These are phyloP conservation scores for Hoplodrina blanda DNA, from an alignment of 2,888 invertebrate genomes.

Conservation along the genomic window DNA sequence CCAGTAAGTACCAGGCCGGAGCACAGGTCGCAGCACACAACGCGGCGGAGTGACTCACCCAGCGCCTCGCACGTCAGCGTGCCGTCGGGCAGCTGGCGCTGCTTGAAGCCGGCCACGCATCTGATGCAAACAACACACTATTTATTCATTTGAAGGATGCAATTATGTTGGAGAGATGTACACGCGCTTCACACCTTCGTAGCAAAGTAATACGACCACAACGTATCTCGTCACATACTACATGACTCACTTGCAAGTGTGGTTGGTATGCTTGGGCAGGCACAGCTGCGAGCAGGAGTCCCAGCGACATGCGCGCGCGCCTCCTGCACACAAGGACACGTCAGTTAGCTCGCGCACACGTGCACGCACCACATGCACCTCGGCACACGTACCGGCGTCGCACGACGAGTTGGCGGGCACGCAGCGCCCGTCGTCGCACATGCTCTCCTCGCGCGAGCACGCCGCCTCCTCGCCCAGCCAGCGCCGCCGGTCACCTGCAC, in stretches of 20 bases:
- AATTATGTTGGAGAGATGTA: no score
- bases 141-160: neutral
- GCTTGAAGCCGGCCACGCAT: conserved; percentile 92
- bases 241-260: conserved; percentile 84
- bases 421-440: conserved; percentile 82
- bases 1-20: no score
- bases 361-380: neutral
- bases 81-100: conserved; percentile 82
- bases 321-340: conserved; percentile 51
- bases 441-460: conserved; percentile 74
- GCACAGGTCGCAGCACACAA: no score
- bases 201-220: no score
- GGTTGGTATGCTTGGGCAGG: conserved; percentile 86
- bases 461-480: conserved; percentile 63
- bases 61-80: conserved; percentile 88
- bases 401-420: conserved; percentile 72
- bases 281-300: conserved; percentile 95
- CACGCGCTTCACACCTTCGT: no score
- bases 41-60: conserved; percentile 57
- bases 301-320: conserved; percentile 90
- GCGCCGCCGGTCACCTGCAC: conserved; percentile 64
- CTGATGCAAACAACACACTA: conserved; percentile 82
- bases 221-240: no score
- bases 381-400: conserved; percentile 62
- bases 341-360: neutral